Percentiles rank a stretch among this genome's conserved stretches.
These are phyloP conservation scores for Rhizoglyphus robini DNA, from an alignment of 1,140 invertebrate genomes.

Conservation along the genomic window DNA sequence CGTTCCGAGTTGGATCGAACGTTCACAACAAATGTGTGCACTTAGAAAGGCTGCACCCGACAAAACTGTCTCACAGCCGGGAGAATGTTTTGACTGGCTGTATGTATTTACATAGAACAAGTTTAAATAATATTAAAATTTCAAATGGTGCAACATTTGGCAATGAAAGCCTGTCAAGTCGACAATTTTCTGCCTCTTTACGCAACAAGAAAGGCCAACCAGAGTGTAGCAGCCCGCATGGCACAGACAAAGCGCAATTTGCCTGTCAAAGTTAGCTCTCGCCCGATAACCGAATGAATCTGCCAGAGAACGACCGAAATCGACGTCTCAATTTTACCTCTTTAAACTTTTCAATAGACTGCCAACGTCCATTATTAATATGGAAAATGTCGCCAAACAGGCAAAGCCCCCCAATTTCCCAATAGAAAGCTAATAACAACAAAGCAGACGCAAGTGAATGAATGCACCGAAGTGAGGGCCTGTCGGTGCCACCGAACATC, in stretches of 20 bases:
- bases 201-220: background rate
- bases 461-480: background rate
- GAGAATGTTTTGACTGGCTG: background rate
- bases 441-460: background rate
- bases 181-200: constrained; percentile 17
- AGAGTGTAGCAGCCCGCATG: background rate
- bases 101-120: background rate
- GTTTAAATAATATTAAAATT: background rate
- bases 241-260: constrained; percentile 9
- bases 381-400: constrained; percentile 10
- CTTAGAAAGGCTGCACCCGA: background rate
- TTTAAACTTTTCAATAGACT: constrained; percentile 14
- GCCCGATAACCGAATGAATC: background rate
- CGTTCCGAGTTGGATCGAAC: no score
- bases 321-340: constrained; percentile 15
- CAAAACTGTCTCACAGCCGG: background rate
- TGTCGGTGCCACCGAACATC: background rate
- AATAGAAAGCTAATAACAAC: no score
- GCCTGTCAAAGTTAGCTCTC: constrained; percentile 5
- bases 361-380: background rate
- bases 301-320: background rate
- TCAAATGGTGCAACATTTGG: constrained; percentile 16
- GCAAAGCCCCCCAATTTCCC: background rate
- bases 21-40: no score
- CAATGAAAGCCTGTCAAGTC: constrained; percentile 18